Base-by-base conservation (phyloP, 2,113 vertebrate species). In the Forbesichthys agassizii region DNA sequence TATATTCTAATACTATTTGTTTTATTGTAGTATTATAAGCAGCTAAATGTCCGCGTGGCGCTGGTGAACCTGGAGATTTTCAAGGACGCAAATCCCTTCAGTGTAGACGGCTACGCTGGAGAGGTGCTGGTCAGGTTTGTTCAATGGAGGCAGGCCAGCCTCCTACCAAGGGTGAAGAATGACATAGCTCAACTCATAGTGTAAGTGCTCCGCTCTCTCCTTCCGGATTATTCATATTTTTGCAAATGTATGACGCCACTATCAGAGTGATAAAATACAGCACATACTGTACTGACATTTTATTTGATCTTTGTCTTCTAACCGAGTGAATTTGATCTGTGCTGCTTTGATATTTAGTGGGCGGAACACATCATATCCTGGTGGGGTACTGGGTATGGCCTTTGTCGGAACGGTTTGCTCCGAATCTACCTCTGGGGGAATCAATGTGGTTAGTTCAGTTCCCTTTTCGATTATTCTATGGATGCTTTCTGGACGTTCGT, bases 371-470 rank as follows among this genome's bases (percentile, higher is more conserved):
- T 0, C 91, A 0, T 95, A 90, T 6, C 0, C 0, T 0, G 65
- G 52, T n/a, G 61, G 77, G 0, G 54, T 94, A 2, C 69, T 96
- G 60, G 95, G 96, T 3, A 95, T 95, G 95, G 96, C 95, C 66
- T 96, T 93, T 46, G 92, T 94, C 61, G 93, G 95, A 0, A 90
- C 92, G 0, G 78, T 95, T 11, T 97, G 96, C 87, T 95, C 92
- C 0, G 80, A 33, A 0, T 68, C 90, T 13, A 84, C 1, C 27
- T 81, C 87, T 47, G 94, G 92, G 36, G 95, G 94, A 64, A 94
- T 97, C 78, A 94, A 80, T 51, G 89, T 94, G 84, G 96, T 97
- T 65, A 91, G 95, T 86, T 58, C 16, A 54, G 64, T 0, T 1
- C 9, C 33, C 3, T 60, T n/a, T 75, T 75, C 80, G 33, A 72